phyloP scores from a whole-genome alignment of 2,113 vertebrate genomes.

The Myotis davidii region DNA sequence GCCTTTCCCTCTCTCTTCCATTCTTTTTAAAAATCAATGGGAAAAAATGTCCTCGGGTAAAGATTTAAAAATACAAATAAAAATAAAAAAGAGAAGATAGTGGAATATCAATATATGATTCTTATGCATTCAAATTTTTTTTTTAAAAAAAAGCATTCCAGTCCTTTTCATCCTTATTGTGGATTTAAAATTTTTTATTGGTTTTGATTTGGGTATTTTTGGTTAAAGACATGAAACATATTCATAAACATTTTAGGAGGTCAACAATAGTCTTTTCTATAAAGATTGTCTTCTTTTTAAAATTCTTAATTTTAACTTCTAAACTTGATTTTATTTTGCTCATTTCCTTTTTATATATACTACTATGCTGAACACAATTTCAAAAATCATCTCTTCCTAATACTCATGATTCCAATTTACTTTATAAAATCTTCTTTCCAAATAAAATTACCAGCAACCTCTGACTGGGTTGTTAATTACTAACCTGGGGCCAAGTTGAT shows the following conservation, averaged over 20 bases:
- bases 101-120: background rate
- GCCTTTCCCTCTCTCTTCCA: too few relatives aligned
- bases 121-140: slow-evolving; percentile 55
- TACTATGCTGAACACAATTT: background rate
- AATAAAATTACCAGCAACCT: slow-evolving; percentile 84
- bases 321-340: background rate
- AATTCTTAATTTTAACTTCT: background rate
- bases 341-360: background rate
- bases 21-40: too few relatives aligned
- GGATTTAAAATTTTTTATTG: slow-evolving; percentile 11
- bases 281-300: background rate
- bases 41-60: too few relatives aligned
- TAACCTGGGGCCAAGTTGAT: slow-evolving; percentile 84
- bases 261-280: background rate
- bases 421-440: slow-evolving; percentile 80
- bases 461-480: slow-evolving; percentile 85
- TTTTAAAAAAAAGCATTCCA: slow-evolving; percentile 65
- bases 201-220: background rate
- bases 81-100: slow-evolving; percentile 34
- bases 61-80: too few relatives aligned
- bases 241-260: background rate
- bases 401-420: slow-evolving; percentile 76
- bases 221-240: background rate
- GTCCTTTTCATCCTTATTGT: slow-evolving; percentile 57
- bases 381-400: slow-evolving; percentile 63